phyloP scores from a whole-genome alignment of 2,113 vertebrate genomes.

The Ariopsis seemanni region DNA sequence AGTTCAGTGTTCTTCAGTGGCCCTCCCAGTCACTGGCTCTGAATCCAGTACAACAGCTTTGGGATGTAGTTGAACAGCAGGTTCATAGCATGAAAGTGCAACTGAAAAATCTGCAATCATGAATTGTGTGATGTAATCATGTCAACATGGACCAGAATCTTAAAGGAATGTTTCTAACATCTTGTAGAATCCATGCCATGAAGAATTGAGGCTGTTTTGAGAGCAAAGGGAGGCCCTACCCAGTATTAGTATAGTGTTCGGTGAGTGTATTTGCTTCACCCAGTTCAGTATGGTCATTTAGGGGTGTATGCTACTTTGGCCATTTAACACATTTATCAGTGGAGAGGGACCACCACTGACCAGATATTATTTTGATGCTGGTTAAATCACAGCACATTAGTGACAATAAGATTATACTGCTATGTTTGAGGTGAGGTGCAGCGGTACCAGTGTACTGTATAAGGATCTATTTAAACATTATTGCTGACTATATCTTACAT shows the following conservation, averaged over 20 bases:
- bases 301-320: neutral
- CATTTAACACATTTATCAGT: neutral
- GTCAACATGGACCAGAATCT: too few species aligned
- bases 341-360: neutral
- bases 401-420: neutral
- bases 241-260: neutral
- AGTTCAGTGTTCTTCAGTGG: too few species aligned
- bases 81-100: too few species aligned
- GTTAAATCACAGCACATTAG: neutral
- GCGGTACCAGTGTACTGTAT: neutral
- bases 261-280: neutral
- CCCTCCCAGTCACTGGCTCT: too few species aligned
- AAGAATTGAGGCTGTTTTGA: too few species aligned
- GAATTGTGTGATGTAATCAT: too few species aligned
- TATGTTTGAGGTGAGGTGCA: neutral
- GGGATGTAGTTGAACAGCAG: too few species aligned
- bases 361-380: neutral
- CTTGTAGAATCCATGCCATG: too few species aligned
- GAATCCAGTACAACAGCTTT: too few species aligned
- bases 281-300: neutral
- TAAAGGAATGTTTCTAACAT: too few species aligned
- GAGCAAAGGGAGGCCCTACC: neutral
- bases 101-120: too few species aligned
- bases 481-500: neutral
- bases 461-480: neutral